phyloP scores from a whole-genome alignment of 1,140 invertebrate genomes.

The Liolophura sinensis region DNA sequence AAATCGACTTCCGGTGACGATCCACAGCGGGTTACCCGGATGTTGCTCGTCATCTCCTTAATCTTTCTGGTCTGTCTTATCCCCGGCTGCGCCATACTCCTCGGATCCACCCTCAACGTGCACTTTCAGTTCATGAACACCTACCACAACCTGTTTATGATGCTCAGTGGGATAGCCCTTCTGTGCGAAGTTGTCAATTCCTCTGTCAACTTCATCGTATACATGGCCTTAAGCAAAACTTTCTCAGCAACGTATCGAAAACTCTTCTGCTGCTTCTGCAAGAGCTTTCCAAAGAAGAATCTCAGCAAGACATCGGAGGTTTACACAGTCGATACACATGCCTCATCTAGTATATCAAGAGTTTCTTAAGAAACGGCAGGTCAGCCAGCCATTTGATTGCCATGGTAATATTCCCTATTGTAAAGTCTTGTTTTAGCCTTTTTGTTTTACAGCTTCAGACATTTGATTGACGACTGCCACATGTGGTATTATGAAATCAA shows the following conservation, averaged over 20 bases:
- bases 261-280: too few relatives aligned
- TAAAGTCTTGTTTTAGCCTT: too few relatives aligned
- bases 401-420: too few relatives aligned
- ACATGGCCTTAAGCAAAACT: conserved; percentile 26
- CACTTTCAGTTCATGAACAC: conserved; percentile 18
- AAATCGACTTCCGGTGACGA: conserved; percentile 10
- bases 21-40: conserved; percentile 19
- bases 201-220: conserved; percentile 30
- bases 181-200: conserved; percentile 25
- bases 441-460: too few relatives aligned
- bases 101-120: conserved; percentile 5
- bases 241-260: conserved; percentile 14
- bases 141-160: conserved; percentile 27
- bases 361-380: too few relatives aligned
- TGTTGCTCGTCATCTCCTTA: conserved; percentile 21
- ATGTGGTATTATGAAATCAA: too few relatives aligned
- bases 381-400: too few relatives aligned
- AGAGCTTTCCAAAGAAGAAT: too few relatives aligned
- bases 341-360: too few relatives aligned
- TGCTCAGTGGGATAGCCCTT: conserved; percentile 19
- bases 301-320: too few relatives aligned
- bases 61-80: conserved; percentile 25
- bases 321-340: too few relatives aligned
- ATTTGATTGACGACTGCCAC: too few relatives aligned
- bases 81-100: conserved; percentile 19